Base-by-base conservation (phyloP, 2,113 vertebrate genomes). In the Cephalopholis sonnerati region DNA sequence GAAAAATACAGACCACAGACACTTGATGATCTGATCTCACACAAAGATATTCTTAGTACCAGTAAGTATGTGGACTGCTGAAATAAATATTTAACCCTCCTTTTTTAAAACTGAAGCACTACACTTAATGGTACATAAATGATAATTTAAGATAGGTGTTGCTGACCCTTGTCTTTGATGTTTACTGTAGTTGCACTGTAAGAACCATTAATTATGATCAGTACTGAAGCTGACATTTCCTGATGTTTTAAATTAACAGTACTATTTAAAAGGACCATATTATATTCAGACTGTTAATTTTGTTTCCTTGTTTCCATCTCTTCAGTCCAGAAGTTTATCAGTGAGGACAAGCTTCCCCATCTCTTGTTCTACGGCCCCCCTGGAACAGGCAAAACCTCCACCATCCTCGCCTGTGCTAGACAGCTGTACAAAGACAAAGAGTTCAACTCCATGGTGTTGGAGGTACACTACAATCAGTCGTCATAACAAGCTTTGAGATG, bases 311-410 rank as follows among this genome's bases (percentile, higher is more conserved):
- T 44, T 50, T 62, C 24, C 15, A 16, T 9, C 65, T 57, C 51
- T 58, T 57, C 89, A 99, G 98, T 99, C 93, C 97, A 98, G 89
- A 97, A 92, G 74, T 99, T 99, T 82, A 98, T 99, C 91, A 98
- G 87, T 36, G 97, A 99, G 92, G 98, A 99, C 50, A 95, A 96
- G 1, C 95, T 99, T 50, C 98, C 98, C 0, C 98, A 99, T 32
- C 95, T 99, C 5, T 93, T 99, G 66, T 96, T 99, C 81, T 99
- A 99, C n/a, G 98, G 98, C 0, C 98, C 98, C 0, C 98, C 98
- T 0, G 98, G 98, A 12, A 99, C 98, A 0, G 98, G 98, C 0
- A 99, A 99, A 91, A 99, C 98, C 1, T 99, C 98, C 13, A 98
- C 98, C 75, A 99, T 99, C 89, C 95, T 99, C 0, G 98, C 98